Conservation (phyloP, 2,113 vertebrate species). For the Daboia siamensis region DNA sequence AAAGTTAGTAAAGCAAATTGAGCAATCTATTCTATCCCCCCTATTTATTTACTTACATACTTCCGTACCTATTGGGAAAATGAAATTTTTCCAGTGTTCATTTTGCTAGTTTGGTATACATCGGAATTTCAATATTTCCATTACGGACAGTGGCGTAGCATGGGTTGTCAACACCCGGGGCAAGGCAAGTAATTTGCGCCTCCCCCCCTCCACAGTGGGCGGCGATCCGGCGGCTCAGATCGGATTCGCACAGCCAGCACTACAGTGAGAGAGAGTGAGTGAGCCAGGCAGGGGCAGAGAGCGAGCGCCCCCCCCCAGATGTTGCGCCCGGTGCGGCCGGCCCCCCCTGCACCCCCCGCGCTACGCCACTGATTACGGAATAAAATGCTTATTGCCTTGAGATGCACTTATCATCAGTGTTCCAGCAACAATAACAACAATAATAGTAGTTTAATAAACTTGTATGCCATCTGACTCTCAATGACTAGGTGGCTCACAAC, state of each 20-base stretch:
- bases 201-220: no score
- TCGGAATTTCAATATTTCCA: conserved; percentile 35
- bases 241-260: no score
- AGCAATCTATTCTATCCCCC: background rate
- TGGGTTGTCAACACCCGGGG: no score
- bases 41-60: background rate
- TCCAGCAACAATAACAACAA: background rate
- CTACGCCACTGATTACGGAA: no score
- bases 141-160: no score
- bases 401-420: background rate
- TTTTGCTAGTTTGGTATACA: conserved; percentile 23
- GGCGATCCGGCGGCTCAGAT: no score
- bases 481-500: background rate
- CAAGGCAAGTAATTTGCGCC: no score
- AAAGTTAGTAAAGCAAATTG: background rate
- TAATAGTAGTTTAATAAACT: background rate
- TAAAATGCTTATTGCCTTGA: background rate
- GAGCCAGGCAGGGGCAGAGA: no score
- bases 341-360: no score
- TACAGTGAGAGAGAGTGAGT: no score
- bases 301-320: no score
- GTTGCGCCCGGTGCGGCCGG: no score
- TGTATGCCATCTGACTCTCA: background rate
- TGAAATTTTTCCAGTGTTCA: background rate
- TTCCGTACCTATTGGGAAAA: background rate